Evolutionary conservation across 2,888 invertebrate genomes (phyloP), one percentile per base, ranked within the genome.

Genomic region (Marronus borbonicus): DNA sequence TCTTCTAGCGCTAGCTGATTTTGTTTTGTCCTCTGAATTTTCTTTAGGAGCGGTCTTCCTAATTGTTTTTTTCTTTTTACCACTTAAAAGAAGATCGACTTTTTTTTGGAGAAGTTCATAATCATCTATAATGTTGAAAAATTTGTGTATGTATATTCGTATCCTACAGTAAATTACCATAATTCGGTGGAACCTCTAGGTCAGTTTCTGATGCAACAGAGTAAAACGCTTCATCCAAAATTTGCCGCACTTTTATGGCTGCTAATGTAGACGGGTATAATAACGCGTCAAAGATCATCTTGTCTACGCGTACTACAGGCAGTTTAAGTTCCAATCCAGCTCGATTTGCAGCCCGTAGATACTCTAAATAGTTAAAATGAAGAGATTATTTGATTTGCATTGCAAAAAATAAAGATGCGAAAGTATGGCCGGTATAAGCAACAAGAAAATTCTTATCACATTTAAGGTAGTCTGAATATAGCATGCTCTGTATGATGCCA

Each of bases 261-360:
- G 83, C 82, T n/a, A 81, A 78, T 65, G 79, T 79, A 28, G 78
- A 49, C 55, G 84, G 84, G 49, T 83, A 80, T 2, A 84, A 77
- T 28, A 91, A 84, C 44, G 90, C 89, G 84, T 91, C 90, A 77
- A 89, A 90, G 83, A 89, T 90, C 85, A 89, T 88, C 44, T 86
- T 84, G 85, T 91, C 93, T 77, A 91, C 88, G 85, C 89, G 91
- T 79, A 90, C 83, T 4, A 89, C 89, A 0, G 91, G 90, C 78
- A 92, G 81, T 3, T 85, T 81, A 2, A 92, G 84, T 4, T 80
- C 83, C 84, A 88, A 90, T 3, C 90, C 91, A 17, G 85, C 82
- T 81, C 82, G 81, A 76, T 86, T 85, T 1, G 88, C 88, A 24
- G 85, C 84, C 80, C 84, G 83, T 44, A 84, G 76, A 80, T 83